phyloP scores from a whole-genome alignment of 2,113 vertebrate genomes.

The Halichoerus grypus region DNA sequence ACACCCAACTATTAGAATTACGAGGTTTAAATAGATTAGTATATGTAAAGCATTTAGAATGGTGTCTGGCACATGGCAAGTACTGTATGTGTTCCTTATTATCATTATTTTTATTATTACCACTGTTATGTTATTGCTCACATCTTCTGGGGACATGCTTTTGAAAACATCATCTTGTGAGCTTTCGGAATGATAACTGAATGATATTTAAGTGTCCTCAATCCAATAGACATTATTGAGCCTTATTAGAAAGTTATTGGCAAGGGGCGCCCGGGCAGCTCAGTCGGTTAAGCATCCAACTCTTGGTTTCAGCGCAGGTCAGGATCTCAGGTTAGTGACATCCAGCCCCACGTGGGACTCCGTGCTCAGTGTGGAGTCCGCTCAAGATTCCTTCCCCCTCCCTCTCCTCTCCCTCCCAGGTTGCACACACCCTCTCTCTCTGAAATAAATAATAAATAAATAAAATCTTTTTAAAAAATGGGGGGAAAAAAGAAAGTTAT shows the following conservation, averaged over 20 bases:
- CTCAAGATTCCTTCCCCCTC: not conserved
- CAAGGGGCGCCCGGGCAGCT: not conserved
- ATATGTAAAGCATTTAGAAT: not conserved
- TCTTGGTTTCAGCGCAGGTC: not conserved
- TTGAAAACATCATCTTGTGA: not conserved
- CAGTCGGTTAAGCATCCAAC: not conserved
- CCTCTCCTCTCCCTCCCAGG: not conserved
- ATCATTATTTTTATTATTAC: not conserved
- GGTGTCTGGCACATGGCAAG: not conserved
- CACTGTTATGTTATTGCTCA: not conserved
- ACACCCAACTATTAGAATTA: not conserved
- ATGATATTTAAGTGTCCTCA: not conserved
- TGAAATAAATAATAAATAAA: not conserved
- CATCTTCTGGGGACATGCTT: not conserved
- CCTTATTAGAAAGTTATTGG: not conserved
- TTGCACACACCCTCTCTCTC: not conserved
- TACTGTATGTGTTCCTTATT: not conserved
- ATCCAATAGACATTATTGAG: slow-evolving; percentile 13
- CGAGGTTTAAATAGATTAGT: not conserved
- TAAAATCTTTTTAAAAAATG: not conserved
- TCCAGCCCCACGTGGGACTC: not conserved
- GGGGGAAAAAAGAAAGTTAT: not conserved
- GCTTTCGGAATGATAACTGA: not conserved
- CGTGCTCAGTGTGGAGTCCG: not conserved
- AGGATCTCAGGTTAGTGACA: not conserved